Evolutionary conservation across 1,140 invertebrate genomes (phyloP).

Genomic region (Mizuhopecten yessoensis): DNA sequence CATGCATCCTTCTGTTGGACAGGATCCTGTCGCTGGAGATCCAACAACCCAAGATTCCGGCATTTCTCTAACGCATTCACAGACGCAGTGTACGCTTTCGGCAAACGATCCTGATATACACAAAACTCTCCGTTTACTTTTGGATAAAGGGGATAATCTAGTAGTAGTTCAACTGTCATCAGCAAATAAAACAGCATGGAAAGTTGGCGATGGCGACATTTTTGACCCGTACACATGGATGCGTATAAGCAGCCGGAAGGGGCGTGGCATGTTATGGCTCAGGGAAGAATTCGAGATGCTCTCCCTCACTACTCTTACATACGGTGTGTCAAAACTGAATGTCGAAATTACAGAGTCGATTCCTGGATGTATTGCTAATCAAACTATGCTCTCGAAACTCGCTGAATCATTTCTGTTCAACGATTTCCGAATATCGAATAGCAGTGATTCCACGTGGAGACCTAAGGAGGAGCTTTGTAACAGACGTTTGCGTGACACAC

Average conservation of each 20-base stretch:
- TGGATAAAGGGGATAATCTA: background rate
- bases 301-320: background rate
- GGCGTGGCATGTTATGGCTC: background rate
- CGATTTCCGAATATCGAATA: background rate
- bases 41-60: too few species aligned
- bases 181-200: background rate
- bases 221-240: slow-evolving; percentile 7
- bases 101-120: background rate
- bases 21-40: background rate
- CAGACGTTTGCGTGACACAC: background rate
- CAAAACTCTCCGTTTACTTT: background rate
- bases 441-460: background rate
- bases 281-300: background rate
- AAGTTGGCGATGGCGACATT: background rate
- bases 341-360: background rate
- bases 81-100: background rate
- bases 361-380: slow-evolving; percentile 5
- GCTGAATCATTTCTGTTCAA: slow-evolving; percentile 15
- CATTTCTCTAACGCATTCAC: background rate
- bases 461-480: background rate
- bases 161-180: background rate
- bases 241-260: background rate
- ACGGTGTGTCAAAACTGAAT: background rate
- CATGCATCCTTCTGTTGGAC: background rate
- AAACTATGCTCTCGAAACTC: background rate